Evolutionary conservation across 2,113 vertebrate genomes (phyloP), one percentile per base, ranked within the genome.

Genomic region (Oreochromis aureus): DNA sequence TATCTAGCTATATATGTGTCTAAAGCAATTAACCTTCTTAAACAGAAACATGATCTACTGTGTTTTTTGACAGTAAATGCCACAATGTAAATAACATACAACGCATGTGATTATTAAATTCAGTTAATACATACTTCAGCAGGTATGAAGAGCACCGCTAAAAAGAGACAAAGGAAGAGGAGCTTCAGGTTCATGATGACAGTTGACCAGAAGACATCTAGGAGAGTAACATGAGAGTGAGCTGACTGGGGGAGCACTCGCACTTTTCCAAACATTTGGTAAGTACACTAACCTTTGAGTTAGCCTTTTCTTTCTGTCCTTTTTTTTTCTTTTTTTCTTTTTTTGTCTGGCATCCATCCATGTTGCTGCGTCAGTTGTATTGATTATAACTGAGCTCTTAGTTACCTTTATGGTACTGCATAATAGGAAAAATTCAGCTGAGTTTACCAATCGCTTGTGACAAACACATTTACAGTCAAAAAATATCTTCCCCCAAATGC

Each of bases 131-230:
- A 44, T 93, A 97, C 96, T 89, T 96, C 93, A 69, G 94, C 93
- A 32, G 94, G 94, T 59, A 92, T n/a, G 80, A 96, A 51, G 87
- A 96, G 92, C 78, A 76, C 85, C 10, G 63, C 92, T 22, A 96
- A 48, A 63, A 95, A 71, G 71, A 96, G 81, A 54, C 92, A 93
- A 71, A 95, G 81, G 82, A 95, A 86, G 48, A 95, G 58, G 89
- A 96, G 88, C 89, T 94, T 96, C 4, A 95, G 86, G 66, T 94
- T 95, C 96, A 97, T 97, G 92, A 32, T 88, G 86, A 79, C 89
- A 87, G 90, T 22, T 54, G 83, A 84, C 71, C 82, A 91, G 78
- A 22, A 32, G 56, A 87, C 86, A 44, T 88, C 83, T 83, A 92
- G 86, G 44, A 90, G 83, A 89, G 59, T 39, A 24, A 80, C 54